These are phyloP conservation scores for Theodoxus fluviatilis DNA, from an alignment of 2,888 invertebrate species.

Conservation along the genomic window DNA sequence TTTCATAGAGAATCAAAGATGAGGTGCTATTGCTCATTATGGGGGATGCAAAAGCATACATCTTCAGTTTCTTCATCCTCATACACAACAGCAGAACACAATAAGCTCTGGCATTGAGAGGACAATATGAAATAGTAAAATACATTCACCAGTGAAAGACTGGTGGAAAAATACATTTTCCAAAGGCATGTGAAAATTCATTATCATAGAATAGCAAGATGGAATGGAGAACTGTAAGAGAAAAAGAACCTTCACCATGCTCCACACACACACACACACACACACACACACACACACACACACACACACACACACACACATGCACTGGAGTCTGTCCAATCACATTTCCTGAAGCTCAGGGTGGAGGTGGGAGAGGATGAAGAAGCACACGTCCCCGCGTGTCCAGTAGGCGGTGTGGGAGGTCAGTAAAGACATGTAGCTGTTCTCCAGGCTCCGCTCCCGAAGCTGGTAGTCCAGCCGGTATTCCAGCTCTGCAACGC, in stretches of 20 bases:
- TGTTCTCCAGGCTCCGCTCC: slow-evolving; percentile 70
- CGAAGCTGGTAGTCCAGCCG: slow-evolving; percentile 72
- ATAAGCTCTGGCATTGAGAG: no score
- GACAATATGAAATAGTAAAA: no score
- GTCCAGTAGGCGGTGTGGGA: slow-evolving; percentile 75
- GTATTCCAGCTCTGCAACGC: slow-evolving; percentile 69
- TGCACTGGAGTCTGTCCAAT: neutral
- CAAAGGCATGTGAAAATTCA: neutral
- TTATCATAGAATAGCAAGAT: no score
- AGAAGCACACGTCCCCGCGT: slow-evolving; percentile 73
- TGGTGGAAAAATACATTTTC: no score
- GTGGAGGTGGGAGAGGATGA: slow-evolving; percentile 68
- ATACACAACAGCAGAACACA: no score
- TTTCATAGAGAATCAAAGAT: no score
- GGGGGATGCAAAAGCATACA: no score
- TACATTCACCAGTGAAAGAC: no score
- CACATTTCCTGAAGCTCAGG: slow-evolving; percentile 42
- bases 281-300: slow-evolving; percentile 16
- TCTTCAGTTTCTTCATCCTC: no score
- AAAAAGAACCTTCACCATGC: neutral
- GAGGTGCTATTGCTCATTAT: no score
- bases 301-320: slow-evolving; percentile 17
- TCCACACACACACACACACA: neutral
- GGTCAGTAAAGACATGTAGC: slow-evolving; percentile 72
- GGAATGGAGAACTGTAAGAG: neutral